These are phyloP conservation scores for Drosophila kuntzei DNA, from an alignment of 2,888 invertebrate genomes.

Conservation along the genomic window DNA sequence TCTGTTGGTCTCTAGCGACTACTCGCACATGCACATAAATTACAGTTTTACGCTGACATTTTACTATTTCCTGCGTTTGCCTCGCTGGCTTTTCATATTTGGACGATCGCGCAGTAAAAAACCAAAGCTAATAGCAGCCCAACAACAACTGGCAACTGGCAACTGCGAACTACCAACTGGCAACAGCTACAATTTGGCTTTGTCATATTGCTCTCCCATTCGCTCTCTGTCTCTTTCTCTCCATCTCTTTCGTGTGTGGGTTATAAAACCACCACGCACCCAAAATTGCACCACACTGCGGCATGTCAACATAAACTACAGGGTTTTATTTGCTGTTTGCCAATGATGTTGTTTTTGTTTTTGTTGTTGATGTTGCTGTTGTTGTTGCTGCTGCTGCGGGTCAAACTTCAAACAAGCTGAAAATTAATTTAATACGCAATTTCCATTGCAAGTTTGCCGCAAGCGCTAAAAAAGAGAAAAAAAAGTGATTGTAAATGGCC, in stretches of 20 bases:
- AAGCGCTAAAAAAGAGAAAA: constrained; percentile 36
- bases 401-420: constrained; percentile 77
- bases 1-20: constrained; percentile 30
- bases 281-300: constrained; percentile 59
- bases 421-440: constrained; percentile 79
- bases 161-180: constrained; percentile 31
- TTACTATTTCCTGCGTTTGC: constrained; percentile 74
- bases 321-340: constrained; percentile 67
- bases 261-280: constrained; percentile 41
- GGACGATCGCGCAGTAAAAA: constrained; percentile 68
- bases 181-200: constrained; percentile 61
- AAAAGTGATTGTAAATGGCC: constrained; percentile 76
- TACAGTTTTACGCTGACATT: constrained; percentile 82
- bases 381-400: constrained; percentile 38
- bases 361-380: constrained; percentile 24
- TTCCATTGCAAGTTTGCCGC: constrained; percentile 57
- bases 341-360: constrained; percentile 18
- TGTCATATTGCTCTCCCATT: constrained; percentile 41
- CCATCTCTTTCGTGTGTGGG: constrained; percentile 36
- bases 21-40: constrained; percentile 78
- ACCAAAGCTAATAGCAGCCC: constrained; percentile 71
- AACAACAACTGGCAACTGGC: constrained; percentile 27
- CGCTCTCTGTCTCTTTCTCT: constrained; percentile 37
- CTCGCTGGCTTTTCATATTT: constrained; percentile 76
- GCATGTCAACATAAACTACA: constrained; percentile 75